phyloP scores from a whole-genome alignment of 2,888 invertebrate genomes.

The Epinotia bilunana region DNA sequence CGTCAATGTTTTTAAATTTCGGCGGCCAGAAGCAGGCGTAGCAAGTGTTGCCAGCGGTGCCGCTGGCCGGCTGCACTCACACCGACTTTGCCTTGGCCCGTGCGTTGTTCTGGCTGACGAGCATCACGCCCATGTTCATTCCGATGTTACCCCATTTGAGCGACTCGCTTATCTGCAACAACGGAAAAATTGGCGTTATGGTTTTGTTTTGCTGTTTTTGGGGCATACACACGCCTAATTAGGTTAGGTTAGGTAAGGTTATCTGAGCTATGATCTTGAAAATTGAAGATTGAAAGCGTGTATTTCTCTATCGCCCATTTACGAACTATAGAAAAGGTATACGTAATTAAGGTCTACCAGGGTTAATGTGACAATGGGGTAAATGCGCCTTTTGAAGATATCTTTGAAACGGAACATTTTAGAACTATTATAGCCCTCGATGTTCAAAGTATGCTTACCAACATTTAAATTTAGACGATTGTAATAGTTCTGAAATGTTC shows the following conservation, averaged over 20 bases:
- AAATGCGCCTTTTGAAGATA: no score
- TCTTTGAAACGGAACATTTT: no score
- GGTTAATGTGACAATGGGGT: no score
- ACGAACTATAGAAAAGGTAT: background rate
- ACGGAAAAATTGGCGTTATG: conserved; percentile 51
- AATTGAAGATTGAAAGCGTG: background rate
- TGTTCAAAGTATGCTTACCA: no score
- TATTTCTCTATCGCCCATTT: background rate
- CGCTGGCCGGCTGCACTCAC: conserved; percentile 74
- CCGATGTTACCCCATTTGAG: conserved; percentile 89
- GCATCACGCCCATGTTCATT: conserved; percentile 87
- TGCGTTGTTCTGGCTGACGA: conserved; percentile 81
- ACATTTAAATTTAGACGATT: no score
- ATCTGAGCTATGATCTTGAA: background rate
- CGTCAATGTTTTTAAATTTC: conserved; percentile 67
- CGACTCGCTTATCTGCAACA: conserved; percentile 88
- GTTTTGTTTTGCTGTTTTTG: conserved; percentile 6
- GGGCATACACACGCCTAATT: background rate
- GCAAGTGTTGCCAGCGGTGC: conserved; percentile 70
- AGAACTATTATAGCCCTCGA: no score
- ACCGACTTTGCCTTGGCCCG: conserved; percentile 78
- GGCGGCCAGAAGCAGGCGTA: conserved; percentile 75
- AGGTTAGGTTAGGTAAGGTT: no score
- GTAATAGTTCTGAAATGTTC: no score
- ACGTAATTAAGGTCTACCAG: no score